Conservation (phyloP, 2,113 vertebrate genomes). For the Telmatochromis sp. region DNA sequence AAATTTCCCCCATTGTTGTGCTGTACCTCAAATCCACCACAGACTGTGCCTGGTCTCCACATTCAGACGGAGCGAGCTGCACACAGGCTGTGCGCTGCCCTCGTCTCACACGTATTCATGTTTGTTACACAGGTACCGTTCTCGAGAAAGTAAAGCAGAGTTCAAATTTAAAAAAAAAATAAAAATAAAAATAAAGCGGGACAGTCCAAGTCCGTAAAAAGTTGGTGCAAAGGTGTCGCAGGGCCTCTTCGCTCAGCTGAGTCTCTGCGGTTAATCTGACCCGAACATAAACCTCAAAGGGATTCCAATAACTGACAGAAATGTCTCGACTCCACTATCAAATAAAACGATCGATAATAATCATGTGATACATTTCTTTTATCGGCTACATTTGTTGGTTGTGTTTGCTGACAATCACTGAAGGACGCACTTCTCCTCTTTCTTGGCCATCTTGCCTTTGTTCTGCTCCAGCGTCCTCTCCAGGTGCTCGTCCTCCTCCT, state of each 20-base stretch:
- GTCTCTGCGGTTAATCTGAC: slow-evolving; percentile 11
- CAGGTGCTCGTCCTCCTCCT: slow-evolving; percentile 98
- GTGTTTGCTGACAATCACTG: slow-evolving; percentile 74
- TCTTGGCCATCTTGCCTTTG: slow-evolving; percentile 99
- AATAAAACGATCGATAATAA: slow-evolving; percentile 7
- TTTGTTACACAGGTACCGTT: slow-evolving; percentile 61
- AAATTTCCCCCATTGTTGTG: slow-evolving; percentile 13
- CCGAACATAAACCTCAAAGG: slow-evolving; percentile 10
- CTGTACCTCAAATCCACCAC: slow-evolving; percentile 51
- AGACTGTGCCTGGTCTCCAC: slow-evolving; percentile 6
- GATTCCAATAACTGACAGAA: slow-evolving; percentile 6
- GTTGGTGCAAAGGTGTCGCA: slow-evolving; percentile 4
- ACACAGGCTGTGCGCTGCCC: background rate
- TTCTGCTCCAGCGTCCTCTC: slow-evolving; percentile 97
- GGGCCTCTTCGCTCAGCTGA: background rate
- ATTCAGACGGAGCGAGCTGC: slow-evolving; percentile 17
- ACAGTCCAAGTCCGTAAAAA: slow-evolving; percentile 39
- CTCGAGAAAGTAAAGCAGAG: slow-evolving; percentile 15
- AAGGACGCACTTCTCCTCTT: slow-evolving; percentile 94
- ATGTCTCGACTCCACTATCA: slow-evolving; percentile 29
- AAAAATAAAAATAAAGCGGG: background rate
- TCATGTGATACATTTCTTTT: slow-evolving; percentile 38
- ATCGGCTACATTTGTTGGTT: slow-evolving; percentile 53
- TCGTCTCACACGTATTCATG: background rate
- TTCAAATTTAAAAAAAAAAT: background rate